A percentile compares a stretch with the other conserved stretches of the same genome.
phyloP scores from a whole-genome alignment of 2,888 invertebrate genomes.

The Trachelus iudaicus region DNA sequence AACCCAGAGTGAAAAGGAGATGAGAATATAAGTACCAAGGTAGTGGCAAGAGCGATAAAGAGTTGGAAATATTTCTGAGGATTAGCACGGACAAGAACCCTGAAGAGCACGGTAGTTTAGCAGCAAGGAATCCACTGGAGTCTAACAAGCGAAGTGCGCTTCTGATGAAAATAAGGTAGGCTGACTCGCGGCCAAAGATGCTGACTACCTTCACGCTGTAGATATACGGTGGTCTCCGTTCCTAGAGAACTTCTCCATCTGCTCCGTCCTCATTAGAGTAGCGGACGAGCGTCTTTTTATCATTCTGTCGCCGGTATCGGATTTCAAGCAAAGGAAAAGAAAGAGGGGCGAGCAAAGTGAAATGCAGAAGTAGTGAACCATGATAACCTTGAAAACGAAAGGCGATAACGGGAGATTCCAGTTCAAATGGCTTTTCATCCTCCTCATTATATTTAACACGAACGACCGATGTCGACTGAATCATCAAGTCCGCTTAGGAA shows the following conservation, averaged over 20 bases:
- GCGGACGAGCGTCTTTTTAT: background rate
- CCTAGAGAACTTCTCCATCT: background rate
- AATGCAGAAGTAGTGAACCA: background rate
- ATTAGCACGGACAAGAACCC: no score
- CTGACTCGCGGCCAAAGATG: background rate
- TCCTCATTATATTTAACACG: background rate
- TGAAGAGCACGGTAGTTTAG: no score
- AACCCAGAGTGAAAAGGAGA: background rate
- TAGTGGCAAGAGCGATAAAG: background rate
- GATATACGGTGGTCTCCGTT: background rate
- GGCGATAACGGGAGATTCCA: background rate
- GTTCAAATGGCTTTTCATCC: background rate
- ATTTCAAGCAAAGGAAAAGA: background rate
- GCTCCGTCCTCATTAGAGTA: background rate
- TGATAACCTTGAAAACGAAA: background rate
- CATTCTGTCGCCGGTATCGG: background rate
- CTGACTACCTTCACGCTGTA: background rate
- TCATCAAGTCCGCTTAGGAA: background rate
- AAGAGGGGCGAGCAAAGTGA: background rate
- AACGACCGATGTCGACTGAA: background rate
- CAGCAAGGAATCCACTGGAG: no score
- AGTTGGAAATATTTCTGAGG: background rate
- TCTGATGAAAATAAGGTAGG: background rate
- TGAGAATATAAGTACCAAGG: background rate
- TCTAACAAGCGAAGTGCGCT: background rate